These are phyloP conservation scores for Danio albolineatus DNA, from an alignment of 2,797 vertebrate species.

Conservation along the genomic window DNA sequence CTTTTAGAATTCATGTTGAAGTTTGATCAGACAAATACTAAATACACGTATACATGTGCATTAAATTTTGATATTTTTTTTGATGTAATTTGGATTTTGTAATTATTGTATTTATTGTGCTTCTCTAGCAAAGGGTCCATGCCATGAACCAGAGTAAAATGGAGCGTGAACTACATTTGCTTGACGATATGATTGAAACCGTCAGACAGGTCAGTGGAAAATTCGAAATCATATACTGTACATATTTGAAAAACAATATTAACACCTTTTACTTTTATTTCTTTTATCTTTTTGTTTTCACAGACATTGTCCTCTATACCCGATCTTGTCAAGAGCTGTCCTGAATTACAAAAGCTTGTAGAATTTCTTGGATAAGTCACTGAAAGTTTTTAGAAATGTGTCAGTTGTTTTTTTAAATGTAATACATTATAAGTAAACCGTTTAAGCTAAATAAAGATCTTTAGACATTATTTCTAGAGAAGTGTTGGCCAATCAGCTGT, in stretches of 20 bases:
- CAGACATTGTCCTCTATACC: slow-evolving; percentile 79
- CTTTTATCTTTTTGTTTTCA: not conserved
- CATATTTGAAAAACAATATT: not conserved
- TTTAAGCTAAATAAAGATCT: slow-evolving; percentile 16
- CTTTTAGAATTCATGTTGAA: not conserved
- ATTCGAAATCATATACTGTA: not conserved
- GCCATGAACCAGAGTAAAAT: slow-evolving; percentile 77
- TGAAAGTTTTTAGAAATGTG: not conserved
- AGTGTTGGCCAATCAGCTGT: not conserved
- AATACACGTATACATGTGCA: no score
- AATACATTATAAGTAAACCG: not conserved
- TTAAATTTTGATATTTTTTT: not conserved
- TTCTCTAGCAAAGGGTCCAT: slow-evolving; percentile 77
- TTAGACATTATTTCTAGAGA: not conserved
- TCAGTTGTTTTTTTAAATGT: not conserved
- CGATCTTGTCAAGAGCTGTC: slow-evolving; percentile 68
- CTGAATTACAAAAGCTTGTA: slow-evolving; percentile 73
- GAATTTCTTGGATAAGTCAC: slow-evolving; percentile 74
- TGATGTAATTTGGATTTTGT: not conserved
- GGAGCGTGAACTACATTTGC: slow-evolving; percentile 77
- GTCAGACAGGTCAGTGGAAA: slow-evolving; percentile 75
- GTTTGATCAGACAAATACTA: not conserved
- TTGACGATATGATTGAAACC: slow-evolving; percentile 76
- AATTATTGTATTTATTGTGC: not conserved
- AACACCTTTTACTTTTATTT: not conserved